Evolutionary conservation across 2,113 vertebrate genomes (phyloP), one percentile per base, ranked within the genome.

Genomic region (Corythornis cristatus): DNA sequence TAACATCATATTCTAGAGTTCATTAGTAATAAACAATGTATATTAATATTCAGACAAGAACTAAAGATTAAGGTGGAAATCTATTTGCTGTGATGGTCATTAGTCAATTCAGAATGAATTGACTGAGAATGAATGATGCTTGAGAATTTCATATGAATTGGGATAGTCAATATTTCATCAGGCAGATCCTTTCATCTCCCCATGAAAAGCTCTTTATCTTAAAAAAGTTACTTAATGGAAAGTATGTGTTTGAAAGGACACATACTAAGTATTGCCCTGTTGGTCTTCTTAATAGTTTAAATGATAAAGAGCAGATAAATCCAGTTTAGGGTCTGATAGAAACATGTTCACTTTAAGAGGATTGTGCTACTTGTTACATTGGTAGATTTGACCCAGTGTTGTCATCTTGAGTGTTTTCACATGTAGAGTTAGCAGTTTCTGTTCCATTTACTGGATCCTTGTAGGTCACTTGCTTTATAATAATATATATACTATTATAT

Each of bases 21-120:
- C 96, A 95, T 96, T 97, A 97, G 90, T 81, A 89, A 96, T 79
- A 94, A 96, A 96, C 95, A 97, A 91, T 95, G 94, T 81, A 54
- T 93, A 91, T 97, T 94, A 96, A 95, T 95, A 95, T 85, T 93
- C 87, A 95, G 91, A 88, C 45, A 90, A 90, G 89, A 96, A 75
- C 82, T 93, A 84, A 96, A 93, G 91, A 95, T 95, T 74, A 91
- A 95, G 73, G 76, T 95, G 70, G 85, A 95, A 95, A 93, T 86
- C 91, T 70, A 94, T 97, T 95, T 91, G 73, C 83, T 82, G 64
- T 58, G 86, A 88, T 91, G 86, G 94, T 76, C 91, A 95, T 96
- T 96, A 97, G 93, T 95, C 94, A 96, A 82, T 95, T 95, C 85
- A 86, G 66, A 95, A 17, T 92, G 96, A 96, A 88, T 64, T 37